Evolutionary conservation across 2,888 invertebrate species (phyloP).

Genomic region (Odontothrips loti): DNA sequence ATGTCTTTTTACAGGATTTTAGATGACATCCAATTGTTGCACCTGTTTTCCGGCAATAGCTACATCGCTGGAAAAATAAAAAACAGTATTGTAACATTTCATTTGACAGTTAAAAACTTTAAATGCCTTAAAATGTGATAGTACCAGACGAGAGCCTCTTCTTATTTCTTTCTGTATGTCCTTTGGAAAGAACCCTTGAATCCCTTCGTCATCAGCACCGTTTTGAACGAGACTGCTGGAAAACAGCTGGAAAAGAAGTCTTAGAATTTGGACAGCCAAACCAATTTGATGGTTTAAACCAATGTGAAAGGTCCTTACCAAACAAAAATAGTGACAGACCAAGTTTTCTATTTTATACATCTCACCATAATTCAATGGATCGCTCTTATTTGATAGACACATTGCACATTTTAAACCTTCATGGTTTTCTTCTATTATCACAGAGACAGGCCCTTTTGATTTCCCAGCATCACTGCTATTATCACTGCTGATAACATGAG

Average conservation of each 20-base stretch:
- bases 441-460: not conserved
- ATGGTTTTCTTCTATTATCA: conserved; percentile 29
- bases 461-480: not conserved
- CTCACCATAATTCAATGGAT: conserved; percentile 56
- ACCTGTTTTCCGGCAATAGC: conserved; percentile 59
- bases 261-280: not conserved
- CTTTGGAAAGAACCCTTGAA: conserved; percentile 64
- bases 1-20: conserved; percentile 59
- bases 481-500: not conserved
- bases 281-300: conserved; percentile 27
- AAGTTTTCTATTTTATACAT: conserved; percentile 55
- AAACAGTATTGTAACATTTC: not conserved
- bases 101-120: not conserved
- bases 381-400: conserved; percentile 51
- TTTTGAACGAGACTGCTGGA: conserved; percentile 66
- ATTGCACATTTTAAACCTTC: conserved; percentile 50
- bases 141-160: conserved; percentile 62
- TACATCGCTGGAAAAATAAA: conserved; percentile 57
- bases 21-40: conserved; percentile 72
- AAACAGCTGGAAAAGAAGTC: conserved; percentile 54
- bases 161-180: conserved; percentile 66
- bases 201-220: conserved; percentile 63
- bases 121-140: conserved; percentile 38
- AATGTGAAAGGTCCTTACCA: conserved; percentile 53
- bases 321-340: conserved; percentile 69